phyloP scores from a whole-genome alignment of 2,888 invertebrate genomes.

The Andrena fulva region DNA sequence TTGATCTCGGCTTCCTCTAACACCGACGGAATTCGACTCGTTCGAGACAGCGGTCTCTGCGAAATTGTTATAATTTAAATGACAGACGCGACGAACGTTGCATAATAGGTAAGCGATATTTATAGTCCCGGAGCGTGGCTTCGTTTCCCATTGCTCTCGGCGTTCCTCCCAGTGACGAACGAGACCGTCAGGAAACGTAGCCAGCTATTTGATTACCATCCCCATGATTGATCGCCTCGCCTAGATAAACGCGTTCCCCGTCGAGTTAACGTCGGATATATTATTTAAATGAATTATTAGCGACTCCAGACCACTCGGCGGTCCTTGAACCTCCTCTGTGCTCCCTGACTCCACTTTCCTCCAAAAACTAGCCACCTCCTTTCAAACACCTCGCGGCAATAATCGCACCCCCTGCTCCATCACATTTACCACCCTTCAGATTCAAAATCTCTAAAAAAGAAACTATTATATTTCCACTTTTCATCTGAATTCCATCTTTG shows the following conservation, averaged over 20 bases:
- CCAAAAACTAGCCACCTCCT: too few relatives aligned
- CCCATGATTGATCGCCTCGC: constrained; percentile 42
- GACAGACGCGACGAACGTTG: constrained; percentile 1
- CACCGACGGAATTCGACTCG: background rate
- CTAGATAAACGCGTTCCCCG: constrained; percentile 28
- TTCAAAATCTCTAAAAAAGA: too few relatives aligned
- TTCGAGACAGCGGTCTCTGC: background rate
- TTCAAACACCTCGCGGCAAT: too few relatives aligned
- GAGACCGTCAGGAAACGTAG: constrained; percentile 33
- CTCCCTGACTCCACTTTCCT: background rate
- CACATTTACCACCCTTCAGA: too few relatives aligned
- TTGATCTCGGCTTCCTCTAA: background rate
- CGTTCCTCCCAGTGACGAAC: constrained; percentile 31
- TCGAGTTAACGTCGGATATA: constrained; percentile 41
- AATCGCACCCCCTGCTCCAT: too few relatives aligned
- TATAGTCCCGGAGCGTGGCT: background rate
- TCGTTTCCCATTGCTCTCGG: constrained; percentile 17
- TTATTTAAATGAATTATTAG: constrained; percentile 54
- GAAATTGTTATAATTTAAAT: constrained; percentile 5
- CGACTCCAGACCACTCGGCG: background rate
- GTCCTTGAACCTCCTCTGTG: constrained; percentile 14
- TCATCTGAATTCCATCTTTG: too few relatives aligned
- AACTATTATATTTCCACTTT: too few relatives aligned
- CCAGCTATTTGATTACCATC: constrained; percentile 53
- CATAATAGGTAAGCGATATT: constrained; percentile 5